Base-by-base conservation (phyloP, 2,797 vertebrate species). In the Ctenopoma kingsleyae region DNA sequence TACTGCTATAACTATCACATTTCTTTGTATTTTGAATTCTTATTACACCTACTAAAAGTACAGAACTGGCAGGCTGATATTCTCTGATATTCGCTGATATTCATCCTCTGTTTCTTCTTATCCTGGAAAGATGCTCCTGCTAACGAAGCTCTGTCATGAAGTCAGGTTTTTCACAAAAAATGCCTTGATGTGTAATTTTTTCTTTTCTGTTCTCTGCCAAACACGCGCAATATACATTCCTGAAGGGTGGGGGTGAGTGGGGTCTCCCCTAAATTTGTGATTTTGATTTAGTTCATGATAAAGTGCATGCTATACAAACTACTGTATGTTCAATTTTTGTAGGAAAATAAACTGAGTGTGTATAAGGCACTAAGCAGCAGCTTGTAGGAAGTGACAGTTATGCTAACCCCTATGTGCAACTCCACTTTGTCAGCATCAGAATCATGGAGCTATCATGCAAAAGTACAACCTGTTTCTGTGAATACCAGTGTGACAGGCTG, bases 401-500 rank as follows among this genome's bases (percentile, higher is more conserved):
- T 40, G 20, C 44, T 53, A n/a, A 1, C 38, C 32, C 27, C 25
- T 15, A 32, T n/a, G 36, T 46, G 53, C 55, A 57, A 40, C 58
- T 76, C 35, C 62, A 36, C 36, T 64, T 54, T 32, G 56, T 68
- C 58, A 35, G 32, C 57, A 25, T 66, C 64, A 15, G 8, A 53
- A 40, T 38, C 19, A n/a, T 2, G 2, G n/a, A 55, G 20, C 36
- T 20, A 23, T 65, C 15, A 11, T 23, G 60, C 25, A 53, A 48
- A 66, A 27, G 44, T 13, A 36, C 60, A 73, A 66, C 48, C 49
- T 67, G 47, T 63, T 50, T 74, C 68, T 48, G 38, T 47, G 20
- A 72, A 43, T 0, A 55, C 23, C 40, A 0, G 1, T 13, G 19
- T 51, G 12, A n/a, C 43, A 7, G 23, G 55, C 9, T 40, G 58